A percentile compares a stretch with the other conserved stretches of the same genome.
Evolutionary conservation across 1,140 invertebrate species (phyloP).

Genomic region (Ylistrum balloti): DNA sequence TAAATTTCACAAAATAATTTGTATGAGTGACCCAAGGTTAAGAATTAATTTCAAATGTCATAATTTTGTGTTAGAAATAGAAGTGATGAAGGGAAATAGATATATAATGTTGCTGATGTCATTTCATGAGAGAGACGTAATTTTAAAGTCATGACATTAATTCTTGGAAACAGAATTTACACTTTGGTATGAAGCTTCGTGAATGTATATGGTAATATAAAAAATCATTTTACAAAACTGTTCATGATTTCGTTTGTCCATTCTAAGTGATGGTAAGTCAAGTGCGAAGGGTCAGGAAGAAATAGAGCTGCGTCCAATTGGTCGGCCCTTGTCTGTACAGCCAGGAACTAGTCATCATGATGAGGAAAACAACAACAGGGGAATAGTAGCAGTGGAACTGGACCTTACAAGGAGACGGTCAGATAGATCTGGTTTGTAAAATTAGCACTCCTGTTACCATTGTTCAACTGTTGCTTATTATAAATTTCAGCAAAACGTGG

Average conservation of each 20-base stretch:
- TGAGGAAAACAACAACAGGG: conserved; percentile 19
- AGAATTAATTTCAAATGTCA: too few relatives aligned
- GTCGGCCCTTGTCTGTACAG: neutral
- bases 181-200: neutral
- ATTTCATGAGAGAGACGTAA: neutral
- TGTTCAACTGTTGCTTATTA: too few relatives aligned
- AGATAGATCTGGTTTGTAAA: neutral
- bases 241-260: neutral
- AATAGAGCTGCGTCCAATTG: neutral
- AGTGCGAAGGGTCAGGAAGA: neutral
- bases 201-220: neutral
- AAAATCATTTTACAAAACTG: neutral
- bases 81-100: neutral
- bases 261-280: too few relatives aligned
- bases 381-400: neutral
- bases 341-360: conserved; percentile 18
- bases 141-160: neutral
- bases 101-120: neutral
- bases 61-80: neutral
- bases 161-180: neutral
- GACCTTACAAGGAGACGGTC: neutral
- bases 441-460: too few relatives aligned
- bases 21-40: neutral
- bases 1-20: neutral
- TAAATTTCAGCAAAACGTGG: too few relatives aligned